These are phyloP conservation scores for Drosophila falleni DNA, from an alignment of 2,888 invertebrate species.

Conservation along the genomic window DNA sequence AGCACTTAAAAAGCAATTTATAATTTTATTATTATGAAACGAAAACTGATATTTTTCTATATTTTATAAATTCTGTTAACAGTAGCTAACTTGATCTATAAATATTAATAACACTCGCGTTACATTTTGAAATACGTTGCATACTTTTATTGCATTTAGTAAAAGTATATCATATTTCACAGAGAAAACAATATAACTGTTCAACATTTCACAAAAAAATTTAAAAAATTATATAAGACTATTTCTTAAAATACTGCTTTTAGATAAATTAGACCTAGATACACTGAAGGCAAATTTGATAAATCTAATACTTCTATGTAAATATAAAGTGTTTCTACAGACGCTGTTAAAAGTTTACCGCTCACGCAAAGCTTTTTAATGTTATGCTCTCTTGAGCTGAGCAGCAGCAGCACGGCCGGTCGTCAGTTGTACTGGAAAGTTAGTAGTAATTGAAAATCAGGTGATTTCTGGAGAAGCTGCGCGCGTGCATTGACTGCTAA, in stretches of 20 bases:
- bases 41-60: too few relatives aligned
- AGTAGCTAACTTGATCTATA: too few relatives aligned
- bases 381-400: slow-evolving; percentile 28
- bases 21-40: too few relatives aligned
- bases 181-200: not conserved
- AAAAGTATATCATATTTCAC: not conserved
- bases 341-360: slow-evolving; percentile 33
- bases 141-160: not conserved
- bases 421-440: slow-evolving; percentile 54
- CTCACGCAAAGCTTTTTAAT: slow-evolving; percentile 44
- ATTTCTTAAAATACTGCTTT: not conserved
- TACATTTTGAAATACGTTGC: not conserved
- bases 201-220: not conserved
- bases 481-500: slow-evolving; percentile 45
- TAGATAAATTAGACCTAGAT: not conserved
- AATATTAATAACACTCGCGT: too few relatives aligned
- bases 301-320: not conserved
- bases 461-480: slow-evolving; percentile 79
- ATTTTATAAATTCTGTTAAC: too few relatives aligned
- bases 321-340: slow-evolving; percentile 13
- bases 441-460: slow-evolving; percentile 81
- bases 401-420: slow-evolving; percentile 14
- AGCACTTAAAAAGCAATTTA: too few relatives aligned
- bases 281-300: slow-evolving; percentile 22
- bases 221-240: not conserved